Evolutionary conservation across 2,797 vertebrate species (phyloP).

Genomic region (Acrossocheilus fasciatus): DNA sequence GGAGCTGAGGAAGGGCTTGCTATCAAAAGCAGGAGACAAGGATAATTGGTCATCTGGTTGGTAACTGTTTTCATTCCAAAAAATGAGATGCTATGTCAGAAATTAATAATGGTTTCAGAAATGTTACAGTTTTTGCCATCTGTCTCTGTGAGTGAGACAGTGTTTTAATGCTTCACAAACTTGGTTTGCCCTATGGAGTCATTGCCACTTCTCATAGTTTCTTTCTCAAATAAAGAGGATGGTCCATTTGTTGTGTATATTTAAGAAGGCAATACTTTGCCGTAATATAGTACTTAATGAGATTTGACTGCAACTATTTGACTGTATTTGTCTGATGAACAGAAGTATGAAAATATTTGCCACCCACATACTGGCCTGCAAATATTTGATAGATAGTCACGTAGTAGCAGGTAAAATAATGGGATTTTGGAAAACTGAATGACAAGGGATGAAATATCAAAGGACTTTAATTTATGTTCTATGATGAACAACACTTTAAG

Average conservation of each 20-base stretch:
- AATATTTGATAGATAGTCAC: slow-evolving; percentile 31
- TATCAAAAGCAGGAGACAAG: slow-evolving; percentile 49
- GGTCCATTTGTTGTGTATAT: not conserved
- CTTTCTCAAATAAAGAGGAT: not conserved
- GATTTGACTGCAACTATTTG: slow-evolving; percentile 11
- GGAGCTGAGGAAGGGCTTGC: slow-evolving; percentile 40
- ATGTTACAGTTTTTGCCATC: slow-evolving; percentile 30
- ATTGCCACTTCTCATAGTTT: slow-evolving; percentile 6
- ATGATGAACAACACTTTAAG: not conserved
- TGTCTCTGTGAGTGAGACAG: not conserved
- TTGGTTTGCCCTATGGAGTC: not conserved
- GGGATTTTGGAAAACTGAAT: slow-evolving; percentile 6
- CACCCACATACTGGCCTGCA: slow-evolving; percentile 19
- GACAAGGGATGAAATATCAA: not conserved
- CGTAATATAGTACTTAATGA: not conserved
- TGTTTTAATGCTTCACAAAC: not conserved
- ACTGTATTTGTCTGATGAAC: slow-evolving; percentile 24
- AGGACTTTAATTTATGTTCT: slow-evolving; percentile 1
- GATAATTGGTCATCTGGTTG: slow-evolving; percentile 47
- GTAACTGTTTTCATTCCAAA: slow-evolving; percentile 55
- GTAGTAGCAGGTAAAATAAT: slow-evolving; percentile 14
- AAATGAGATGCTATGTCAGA: not conserved
- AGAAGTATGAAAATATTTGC: not conserved
- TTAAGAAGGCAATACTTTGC: not conserved
- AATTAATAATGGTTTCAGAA: slow-evolving; percentile 44